Base-by-base conservation (phyloP, 1,140 invertebrate species). In the Atta cephalotes region DNA sequence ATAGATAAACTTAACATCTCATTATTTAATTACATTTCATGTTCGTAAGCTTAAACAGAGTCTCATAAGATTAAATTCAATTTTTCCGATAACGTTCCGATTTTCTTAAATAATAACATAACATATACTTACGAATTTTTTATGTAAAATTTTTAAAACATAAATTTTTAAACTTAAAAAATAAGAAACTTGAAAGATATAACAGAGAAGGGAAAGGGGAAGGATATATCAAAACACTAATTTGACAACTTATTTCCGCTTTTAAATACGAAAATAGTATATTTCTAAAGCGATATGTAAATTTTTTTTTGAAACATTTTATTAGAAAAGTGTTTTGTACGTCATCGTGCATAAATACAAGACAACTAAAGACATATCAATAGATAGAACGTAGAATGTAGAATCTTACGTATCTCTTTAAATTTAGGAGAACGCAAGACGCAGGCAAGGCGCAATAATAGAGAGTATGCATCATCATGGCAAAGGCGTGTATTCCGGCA, bases 381-480 rank as follows among this genome's bases (percentile, higher is more conserved):
- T 25, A 14, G n/a, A 39, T 35, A 31, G 45, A 25, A 74, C 14
- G 28, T 45, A 21, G 21, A 21, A 21, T 21, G 49, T 49, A 10
- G 16, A 77, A 76, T 71, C 56, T 84, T 60, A 18, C 62, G 16
- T 31, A 5, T 65, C 14, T 79, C 12, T 89, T 31, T 49, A n/a
- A 39, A 76, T 85, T 87, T 85, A 95, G 95, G 95, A 95, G 86
- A 95, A 94, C 56, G 94, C 94, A 10, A 93, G 94, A 87, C 94
- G 94, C 63, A 94, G 95, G 87, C 97, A 97, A 80, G 98, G 98
- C 65, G 98, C 98, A 89, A 98, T 98, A 91, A 98, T 98, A 92
- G 98, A 98, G 92, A 98, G 97, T 89, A 98, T 99, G 98, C 98
- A 98, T 92, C 98, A 98, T 93, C 97, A 99, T 91, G 98, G 98